Percentiles rank a stretch among this genome's conserved stretches.
Evolutionary conservation across 1,140 invertebrate genomes (phyloP).

Genomic region (Drosophila serrata): DNA sequence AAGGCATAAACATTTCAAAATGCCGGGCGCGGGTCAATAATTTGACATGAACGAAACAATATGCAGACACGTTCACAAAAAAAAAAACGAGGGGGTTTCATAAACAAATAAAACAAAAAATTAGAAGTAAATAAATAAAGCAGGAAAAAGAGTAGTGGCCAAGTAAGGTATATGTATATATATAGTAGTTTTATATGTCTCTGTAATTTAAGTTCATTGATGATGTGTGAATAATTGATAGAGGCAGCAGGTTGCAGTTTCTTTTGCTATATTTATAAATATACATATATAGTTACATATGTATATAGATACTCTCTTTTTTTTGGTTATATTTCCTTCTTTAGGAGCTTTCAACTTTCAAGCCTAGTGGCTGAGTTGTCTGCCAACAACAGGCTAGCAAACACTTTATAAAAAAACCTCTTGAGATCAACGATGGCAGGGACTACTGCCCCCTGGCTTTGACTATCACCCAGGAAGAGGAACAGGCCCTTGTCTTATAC

Average conservation of each 20-base stretch:
- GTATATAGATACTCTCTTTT: not conserved
- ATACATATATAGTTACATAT: not conserved
- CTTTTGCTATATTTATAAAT: not conserved
- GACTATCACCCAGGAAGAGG: conserved; percentile 22
- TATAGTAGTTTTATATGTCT: not conserved
- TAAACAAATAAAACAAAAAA: not conserved
- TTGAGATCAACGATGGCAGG: conserved; percentile 32
- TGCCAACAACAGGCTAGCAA: conserved; percentile 78
- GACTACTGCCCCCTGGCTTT: conserved; percentile 19
- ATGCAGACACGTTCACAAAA: conserved; percentile 50
- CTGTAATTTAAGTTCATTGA: conserved; percentile 33
- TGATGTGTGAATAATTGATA: conserved; percentile 80
- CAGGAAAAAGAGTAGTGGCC: not conserved
- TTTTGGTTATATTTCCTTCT: not conserved
- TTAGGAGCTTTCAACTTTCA: conserved; percentile 43
- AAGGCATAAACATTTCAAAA: conserved; percentile 83
- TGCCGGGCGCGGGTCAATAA: conserved; percentile 76
- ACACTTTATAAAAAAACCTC: conserved; percentile 57
- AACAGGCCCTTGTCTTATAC: conserved; percentile 25
- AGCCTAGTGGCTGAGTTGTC: conserved; percentile 72
- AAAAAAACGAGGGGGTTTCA: not conserved
- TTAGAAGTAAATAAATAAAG: not conserved
- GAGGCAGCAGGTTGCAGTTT: conserved; percentile 50
- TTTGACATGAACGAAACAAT: conserved; percentile 84
- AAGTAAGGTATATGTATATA: conserved; percentile 1